These are phyloP conservation scores for Polietes domitor DNA, from an alignment of 2,888 invertebrate genomes.

Conservation along the genomic window DNA sequence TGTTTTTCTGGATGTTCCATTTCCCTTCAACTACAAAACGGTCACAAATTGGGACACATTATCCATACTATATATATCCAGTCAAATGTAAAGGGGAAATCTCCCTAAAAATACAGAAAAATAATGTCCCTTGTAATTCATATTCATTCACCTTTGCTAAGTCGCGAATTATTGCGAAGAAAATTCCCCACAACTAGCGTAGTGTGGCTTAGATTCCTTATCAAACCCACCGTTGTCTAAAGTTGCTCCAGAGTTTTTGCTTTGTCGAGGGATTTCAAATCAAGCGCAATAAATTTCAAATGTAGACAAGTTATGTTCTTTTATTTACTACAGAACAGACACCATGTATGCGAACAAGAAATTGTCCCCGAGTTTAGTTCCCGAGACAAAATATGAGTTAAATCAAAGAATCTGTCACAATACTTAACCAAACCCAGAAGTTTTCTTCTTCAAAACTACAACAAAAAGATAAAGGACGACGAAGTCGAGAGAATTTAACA, in stretches of 20 bases:
- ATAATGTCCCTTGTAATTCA: too few species aligned
- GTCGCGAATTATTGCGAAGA: too few species aligned
- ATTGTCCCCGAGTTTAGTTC: neutral
- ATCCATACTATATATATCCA: too few species aligned
- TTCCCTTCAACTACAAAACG: too few species aligned
- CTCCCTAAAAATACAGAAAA: too few species aligned
- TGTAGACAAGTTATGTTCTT: neutral
- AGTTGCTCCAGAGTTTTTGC: neutral
- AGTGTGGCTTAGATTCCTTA: neutral
- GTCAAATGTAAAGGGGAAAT: too few species aligned
- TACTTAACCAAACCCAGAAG: slow-evolving; percentile 3
- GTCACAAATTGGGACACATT: too few species aligned
- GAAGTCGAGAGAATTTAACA: neutral
- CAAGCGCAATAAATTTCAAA: neutral
- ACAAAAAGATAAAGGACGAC: neutral
- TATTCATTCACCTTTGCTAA: too few species aligned
- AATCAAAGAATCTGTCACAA: slow-evolving; percentile 41
- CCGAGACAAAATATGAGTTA: slow-evolving; percentile 29
- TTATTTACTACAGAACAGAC: neutral
- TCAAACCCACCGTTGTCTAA: neutral
- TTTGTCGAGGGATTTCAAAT: neutral
- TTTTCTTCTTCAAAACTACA: neutral
- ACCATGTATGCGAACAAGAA: neutral
- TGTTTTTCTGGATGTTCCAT: too few species aligned
- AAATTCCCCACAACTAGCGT: too few species aligned